Percentiles rank a stretch among this genome's conserved stretches.
phyloP scores from a whole-genome alignment of 2,113 vertebrate genomes.

The Cottus gobio region DNA sequence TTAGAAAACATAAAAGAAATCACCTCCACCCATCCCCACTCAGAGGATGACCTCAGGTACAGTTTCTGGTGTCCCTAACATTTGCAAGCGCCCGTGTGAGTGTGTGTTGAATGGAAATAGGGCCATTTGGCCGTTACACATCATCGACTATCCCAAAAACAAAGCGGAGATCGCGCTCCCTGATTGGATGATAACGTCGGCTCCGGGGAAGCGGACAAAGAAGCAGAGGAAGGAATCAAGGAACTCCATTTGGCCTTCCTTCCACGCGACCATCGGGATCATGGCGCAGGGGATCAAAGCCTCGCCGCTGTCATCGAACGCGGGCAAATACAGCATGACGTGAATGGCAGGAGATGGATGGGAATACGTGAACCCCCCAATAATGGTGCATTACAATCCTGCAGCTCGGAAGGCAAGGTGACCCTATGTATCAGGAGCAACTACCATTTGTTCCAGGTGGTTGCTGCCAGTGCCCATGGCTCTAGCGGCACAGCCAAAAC shows the following conservation, averaged over 20 bases:
- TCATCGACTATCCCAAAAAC: conserved; percentile 47
- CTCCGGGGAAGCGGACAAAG: conserved; percentile 28
- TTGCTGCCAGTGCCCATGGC: conserved; percentile 8
- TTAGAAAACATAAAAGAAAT: background rate
- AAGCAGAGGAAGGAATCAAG: no score
- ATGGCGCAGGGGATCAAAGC: conserved; percentile 45
- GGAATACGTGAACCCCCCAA: conserved; percentile 35
- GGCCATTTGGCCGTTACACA: conserved; percentile 54
- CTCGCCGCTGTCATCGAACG: background rate
- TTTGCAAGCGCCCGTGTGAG: conserved; percentile 32
- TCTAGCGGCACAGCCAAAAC: conserved; percentile 20
- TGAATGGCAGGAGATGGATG: conserved; percentile 32
- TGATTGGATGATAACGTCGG: conserved; percentile 31
- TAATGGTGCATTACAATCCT: conserved; percentile 66
- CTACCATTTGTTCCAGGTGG: conserved; percentile 31
- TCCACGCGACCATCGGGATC: conserved; percentile 8
- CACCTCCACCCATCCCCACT: conserved; percentile 11
- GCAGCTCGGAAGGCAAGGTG: conserved; percentile 73
- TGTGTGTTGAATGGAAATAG: conserved; percentile 25
- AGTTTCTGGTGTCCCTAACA: conserved; percentile 23
- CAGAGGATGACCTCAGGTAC: conserved; percentile 42
- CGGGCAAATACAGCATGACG: conserved; percentile 5
- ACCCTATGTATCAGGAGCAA: conserved; percentile 61
- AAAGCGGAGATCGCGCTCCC: conserved; percentile 2
- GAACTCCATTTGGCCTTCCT: conserved; percentile 61